These are phyloP conservation scores for Naja naja DNA, from an alignment of 2,113 vertebrate species.

Conservation along the genomic window DNA sequence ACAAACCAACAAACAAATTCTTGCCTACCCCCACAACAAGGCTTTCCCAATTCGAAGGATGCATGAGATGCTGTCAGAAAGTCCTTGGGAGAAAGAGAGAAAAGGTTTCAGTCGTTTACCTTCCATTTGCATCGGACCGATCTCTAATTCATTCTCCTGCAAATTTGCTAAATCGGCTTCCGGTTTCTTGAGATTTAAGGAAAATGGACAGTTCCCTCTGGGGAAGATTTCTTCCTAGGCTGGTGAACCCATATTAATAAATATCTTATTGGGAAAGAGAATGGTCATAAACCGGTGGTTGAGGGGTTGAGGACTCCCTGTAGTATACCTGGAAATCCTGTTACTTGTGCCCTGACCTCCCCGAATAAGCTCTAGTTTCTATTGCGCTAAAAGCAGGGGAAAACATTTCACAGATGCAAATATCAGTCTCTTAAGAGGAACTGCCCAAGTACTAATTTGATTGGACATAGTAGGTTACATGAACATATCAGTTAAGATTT, in stretches of 20 bases:
- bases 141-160: neutral
- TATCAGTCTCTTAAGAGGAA: too few species aligned
- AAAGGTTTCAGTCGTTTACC: neutral
- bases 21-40: slow-evolving; percentile 14
- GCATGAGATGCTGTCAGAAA: neutral
- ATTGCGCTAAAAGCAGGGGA: too few species aligned
- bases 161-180: neutral
- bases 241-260: neutral
- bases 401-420: too few species aligned
- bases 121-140: neutral
- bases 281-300: too few species aligned
- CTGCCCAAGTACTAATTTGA: too few species aligned
- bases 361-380: too few species aligned
- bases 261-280: neutral
- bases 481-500: neutral
- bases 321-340: too few species aligned
- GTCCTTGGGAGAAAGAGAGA: neutral
- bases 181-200: neutral
- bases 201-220: neutral
- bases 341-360: too few species aligned
- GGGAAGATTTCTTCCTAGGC: neutral
- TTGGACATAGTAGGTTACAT: too few species aligned
- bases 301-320: too few species aligned
- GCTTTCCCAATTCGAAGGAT: slow-evolving; percentile 16
- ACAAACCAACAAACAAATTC: neutral